Conservation (phyloP, 1,140 invertebrate genomes). For the Pogonomyrmex californicus region DNA sequence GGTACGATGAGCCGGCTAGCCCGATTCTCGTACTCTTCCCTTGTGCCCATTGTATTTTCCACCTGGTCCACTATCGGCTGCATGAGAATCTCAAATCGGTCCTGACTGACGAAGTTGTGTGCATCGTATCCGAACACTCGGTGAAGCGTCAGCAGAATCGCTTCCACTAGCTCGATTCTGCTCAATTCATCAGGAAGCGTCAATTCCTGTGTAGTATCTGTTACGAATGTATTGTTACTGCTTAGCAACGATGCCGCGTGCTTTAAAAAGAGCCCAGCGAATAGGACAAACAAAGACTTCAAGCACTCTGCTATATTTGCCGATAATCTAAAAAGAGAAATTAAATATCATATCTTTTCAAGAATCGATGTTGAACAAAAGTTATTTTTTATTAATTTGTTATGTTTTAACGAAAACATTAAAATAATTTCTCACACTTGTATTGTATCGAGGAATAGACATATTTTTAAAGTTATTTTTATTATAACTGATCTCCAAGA, state of each 20-base stretch:
- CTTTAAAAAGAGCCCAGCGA: constrained; percentile 94
- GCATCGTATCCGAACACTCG: constrained; percentile 94
- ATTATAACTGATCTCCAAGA: not conserved
- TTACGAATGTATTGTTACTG: constrained; percentile 81
- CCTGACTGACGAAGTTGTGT: constrained; percentile 94
- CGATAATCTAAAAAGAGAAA: constrained; percentile 89
- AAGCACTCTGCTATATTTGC: constrained; percentile 93
- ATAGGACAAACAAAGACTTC: constrained; percentile 95
- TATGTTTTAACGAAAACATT: not conserved
- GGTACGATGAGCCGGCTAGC: constrained; percentile 90
- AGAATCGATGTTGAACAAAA: not conserved
- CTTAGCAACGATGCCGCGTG: constrained; percentile 91
- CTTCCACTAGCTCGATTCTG: constrained; percentile 89
- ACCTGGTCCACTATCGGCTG: constrained; percentile 95
- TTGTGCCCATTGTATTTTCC: constrained; percentile 92
- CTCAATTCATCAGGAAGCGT: constrained; percentile 87
- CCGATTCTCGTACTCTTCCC: constrained; percentile 88
- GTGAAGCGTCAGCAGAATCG: constrained; percentile 91
- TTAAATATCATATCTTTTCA: constrained; percentile 52
- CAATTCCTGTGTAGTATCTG: constrained; percentile 84
- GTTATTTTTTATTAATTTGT: not conserved
- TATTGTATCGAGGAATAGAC: not conserved
- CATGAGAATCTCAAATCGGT: constrained; percentile 94
- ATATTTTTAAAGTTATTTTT: not conserved
- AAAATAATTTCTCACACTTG: not conserved